Conservation (phyloP, 2,113 vertebrate genomes). For the Eurypyga helias region DNA sequence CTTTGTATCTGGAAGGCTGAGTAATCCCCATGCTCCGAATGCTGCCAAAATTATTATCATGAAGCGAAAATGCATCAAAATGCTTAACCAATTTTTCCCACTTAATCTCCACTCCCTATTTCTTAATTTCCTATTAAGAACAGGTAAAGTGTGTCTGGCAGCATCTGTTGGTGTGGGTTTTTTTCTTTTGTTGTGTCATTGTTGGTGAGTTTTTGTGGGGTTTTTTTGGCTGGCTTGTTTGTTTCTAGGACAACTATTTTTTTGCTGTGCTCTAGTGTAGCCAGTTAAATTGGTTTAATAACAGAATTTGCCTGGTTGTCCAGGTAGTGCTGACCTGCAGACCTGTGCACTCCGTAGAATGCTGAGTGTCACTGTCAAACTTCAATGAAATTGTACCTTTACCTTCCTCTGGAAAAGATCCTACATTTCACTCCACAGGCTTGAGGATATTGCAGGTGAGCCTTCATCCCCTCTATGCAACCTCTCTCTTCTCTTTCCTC, state of each 20-base stretch:
- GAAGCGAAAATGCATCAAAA: neutral
- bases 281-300: neutral
- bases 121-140: neutral
- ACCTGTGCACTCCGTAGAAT: neutral
- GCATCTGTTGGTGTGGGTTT: neutral
- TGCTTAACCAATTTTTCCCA: neutral
- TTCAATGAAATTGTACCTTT: neutral
- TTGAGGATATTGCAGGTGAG: neutral
- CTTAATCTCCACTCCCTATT: neutral
- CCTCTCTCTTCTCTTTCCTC: neutral
- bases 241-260: neutral
- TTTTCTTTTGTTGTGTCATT: neutral
- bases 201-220: no score
- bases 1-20: neutral
- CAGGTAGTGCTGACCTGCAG: neutral
- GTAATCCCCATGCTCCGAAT: neutral
- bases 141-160: neutral
- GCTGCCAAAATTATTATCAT: neutral
- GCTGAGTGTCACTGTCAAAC: neutral
- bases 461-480: neutral
- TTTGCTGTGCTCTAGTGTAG: neutral
- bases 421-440: neutral
- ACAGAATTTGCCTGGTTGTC: neutral
- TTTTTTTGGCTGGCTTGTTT: accelerated
- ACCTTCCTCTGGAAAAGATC: neutral